Evolutionary conservation across 2,797 vertebrate species (phyloP), one percentile per base, ranked within the genome.

Genomic region (Phyllotis vaccarum): DNA sequence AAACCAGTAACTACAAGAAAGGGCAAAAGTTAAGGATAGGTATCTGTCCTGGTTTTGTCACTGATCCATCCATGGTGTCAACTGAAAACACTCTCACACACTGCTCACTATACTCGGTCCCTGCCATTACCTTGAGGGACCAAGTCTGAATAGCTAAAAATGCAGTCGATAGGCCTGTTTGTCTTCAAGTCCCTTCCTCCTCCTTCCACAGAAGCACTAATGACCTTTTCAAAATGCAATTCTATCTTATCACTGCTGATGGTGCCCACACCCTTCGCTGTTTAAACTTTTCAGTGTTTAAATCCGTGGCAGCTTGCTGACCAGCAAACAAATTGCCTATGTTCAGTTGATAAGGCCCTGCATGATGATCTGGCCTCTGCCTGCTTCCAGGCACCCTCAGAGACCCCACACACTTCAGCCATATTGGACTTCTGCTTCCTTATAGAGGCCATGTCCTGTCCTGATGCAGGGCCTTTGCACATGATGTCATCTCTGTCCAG

Each of bases 141-240:
- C 37, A 40, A 74, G 66, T 62, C 80, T 37, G 24, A 54, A n/a
- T 16, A 52, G 40, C 90, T 70, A 29, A 37, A n/a, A n/a, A 1
- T 17, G 37, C 64, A 27, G 70, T 58, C 43, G 31, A 76, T 2
- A 81, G 78, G 70, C 60, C 79, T 82, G 74, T 94, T 90, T 46
- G 49, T 85, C n/a, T 34, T 66, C 6, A 24, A 92, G 56, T 46
- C 27, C 68, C 68, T 76, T 46, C 90, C 66, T 80, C 64, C 86
- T 92, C 31, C 86, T 81, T 93, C 37, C 70, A 34, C 52, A 31
- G 70, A 93, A 96, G 79, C 64, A 79, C 60, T 16, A 86, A 62
- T 89, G 95, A 95, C 92, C 96, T 96, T 97, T 96, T 96, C 95
- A 92, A 93, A 97, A 97, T 95, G 90, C 85, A 94, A 9, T 95